A percentile compares a stretch with the other conserved stretches of the same genome.
Evolutionary conservation across 2,113 vertebrate genomes (phyloP).

Genomic region (Neotoma lepida): DNA sequence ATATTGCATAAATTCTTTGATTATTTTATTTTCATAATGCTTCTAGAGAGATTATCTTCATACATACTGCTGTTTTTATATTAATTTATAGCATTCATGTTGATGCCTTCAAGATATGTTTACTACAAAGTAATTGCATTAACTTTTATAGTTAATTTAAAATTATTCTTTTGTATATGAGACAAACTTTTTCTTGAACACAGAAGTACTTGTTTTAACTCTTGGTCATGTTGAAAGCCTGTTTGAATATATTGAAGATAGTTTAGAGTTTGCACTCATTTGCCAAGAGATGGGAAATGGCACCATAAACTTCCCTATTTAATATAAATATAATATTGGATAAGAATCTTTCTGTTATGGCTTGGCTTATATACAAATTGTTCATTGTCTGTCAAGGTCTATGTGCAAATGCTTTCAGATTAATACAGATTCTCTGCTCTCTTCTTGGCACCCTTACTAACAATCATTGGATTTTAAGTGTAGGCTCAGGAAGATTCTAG

Average conservation of each 20-base stretch:
- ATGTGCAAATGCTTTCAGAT: background rate
- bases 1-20: constrained; percentile 37
- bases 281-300: background rate
- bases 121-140: constrained; percentile 24
- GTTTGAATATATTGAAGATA: background rate
- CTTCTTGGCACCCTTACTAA: background rate
- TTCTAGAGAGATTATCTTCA: constrained; percentile 45
- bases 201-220: background rate
- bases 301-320: background rate
- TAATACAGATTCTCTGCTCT: background rate
- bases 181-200: constrained; percentile 15
- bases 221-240: background rate
- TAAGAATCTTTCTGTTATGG: background rate
- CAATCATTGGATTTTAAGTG: background rate
- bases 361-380: background rate
- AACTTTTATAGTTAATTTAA: constrained; percentile 16
- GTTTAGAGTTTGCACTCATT: background rate
- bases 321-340: background rate
- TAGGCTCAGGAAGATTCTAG: background rate
- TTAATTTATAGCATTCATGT: constrained; percentile 16
- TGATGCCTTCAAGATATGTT: constrained; percentile 49
- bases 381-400: background rate
- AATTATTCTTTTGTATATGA: constrained; percentile 11
- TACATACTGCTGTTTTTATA: background rate
- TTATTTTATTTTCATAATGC: constrained; percentile 59